These are phyloP conservation scores for Gallinago stenura DNA, from an alignment of 2,797 vertebrate genomes.

Conservation along the genomic window DNA sequence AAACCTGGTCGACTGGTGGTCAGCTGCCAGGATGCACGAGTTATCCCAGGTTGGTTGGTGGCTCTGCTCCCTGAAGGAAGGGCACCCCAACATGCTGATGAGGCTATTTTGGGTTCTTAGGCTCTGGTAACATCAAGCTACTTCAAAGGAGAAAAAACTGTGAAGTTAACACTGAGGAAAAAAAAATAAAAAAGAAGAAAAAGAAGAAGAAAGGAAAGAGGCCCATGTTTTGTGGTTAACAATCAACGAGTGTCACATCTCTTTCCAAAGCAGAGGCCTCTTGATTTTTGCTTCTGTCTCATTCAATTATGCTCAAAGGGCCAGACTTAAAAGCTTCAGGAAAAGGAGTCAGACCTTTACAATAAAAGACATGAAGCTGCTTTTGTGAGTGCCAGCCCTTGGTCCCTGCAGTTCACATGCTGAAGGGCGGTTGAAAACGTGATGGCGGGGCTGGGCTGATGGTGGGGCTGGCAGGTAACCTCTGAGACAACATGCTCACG, in stretches of 20 bases:
- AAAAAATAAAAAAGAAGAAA: not conserved
- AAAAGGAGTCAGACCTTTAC: conserved; percentile 25
- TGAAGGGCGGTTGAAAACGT: not conserved
- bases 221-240: not conserved
- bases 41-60: not conserved
- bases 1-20: not conserved
- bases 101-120: not conserved
- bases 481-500: not conserved
- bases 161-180: not conserved
- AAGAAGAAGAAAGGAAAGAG: not conserved
- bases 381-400: not conserved
- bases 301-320: conserved; percentile 44
- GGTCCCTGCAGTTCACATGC: not conserved
- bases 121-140: not conserved
- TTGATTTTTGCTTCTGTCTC: conserved; percentile 43
- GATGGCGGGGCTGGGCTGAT: not conserved
- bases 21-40: not conserved
- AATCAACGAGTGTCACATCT: not conserved
- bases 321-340: not conserved
- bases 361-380: not conserved
- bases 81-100: not conserved
- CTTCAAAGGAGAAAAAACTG: not conserved
- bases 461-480: not conserved
- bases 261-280: conserved; percentile 20
- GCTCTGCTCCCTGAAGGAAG: not conserved